These are phyloP conservation scores for Rhynchopsitta pachyrhyncha DNA, from an alignment of 2,113 vertebrate genomes.

Conservation along the genomic window DNA sequence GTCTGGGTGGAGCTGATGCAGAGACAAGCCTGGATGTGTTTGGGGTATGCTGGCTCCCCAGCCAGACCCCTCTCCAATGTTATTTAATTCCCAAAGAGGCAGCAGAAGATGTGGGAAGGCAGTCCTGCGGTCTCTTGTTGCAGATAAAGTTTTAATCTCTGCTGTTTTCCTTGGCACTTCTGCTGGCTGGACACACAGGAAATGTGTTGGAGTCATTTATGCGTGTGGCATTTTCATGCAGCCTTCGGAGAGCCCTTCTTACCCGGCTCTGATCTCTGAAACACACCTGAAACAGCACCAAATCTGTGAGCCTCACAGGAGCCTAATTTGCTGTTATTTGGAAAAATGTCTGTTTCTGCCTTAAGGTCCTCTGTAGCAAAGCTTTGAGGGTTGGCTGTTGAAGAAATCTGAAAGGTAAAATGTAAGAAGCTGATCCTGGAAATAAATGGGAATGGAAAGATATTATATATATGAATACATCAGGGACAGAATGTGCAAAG, in stretches of 20 bases:
- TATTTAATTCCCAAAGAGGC: not conserved
- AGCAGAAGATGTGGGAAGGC: not conserved
- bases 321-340: not conserved
- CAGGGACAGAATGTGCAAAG: not conserved
- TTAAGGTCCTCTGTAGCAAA: not conserved
- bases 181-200: not conserved
- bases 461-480: not conserved
- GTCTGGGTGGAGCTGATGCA: not conserved
- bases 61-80: not conserved
- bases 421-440: not conserved
- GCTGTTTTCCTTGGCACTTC: not conserved
- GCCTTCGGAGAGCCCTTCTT: not conserved
- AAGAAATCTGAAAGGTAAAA: not conserved
- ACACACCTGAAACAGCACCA: not conserved
- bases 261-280: not conserved
- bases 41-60: not conserved
- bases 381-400: not conserved
- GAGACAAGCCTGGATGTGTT: not conserved
- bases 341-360: not conserved
- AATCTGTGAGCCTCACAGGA: not conserved
- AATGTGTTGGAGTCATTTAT: not conserved
- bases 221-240: not conserved
- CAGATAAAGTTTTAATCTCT: conserved; percentile 17
- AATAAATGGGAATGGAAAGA: conserved; percentile 6
- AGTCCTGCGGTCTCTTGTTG: not conserved